These are phyloP conservation scores for Ommatoiulus sabulosus DNA, from an alignment of 2,888 invertebrate species.

Conservation along the genomic window DNA sequence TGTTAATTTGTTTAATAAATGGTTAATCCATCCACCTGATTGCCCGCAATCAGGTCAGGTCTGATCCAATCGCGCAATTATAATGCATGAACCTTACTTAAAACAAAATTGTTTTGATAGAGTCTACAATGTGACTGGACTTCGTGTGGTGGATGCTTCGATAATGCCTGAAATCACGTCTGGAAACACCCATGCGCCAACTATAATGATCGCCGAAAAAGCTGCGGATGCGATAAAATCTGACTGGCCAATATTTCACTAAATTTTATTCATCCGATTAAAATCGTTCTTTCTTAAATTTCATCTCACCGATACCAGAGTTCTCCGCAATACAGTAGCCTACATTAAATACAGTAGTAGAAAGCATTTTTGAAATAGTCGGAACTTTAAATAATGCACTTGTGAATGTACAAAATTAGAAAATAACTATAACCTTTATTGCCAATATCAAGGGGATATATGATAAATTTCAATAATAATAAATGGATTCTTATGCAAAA, in stretches of 20 bases:
- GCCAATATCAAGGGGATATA: too few species aligned
- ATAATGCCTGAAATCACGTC: slow-evolving; percentile 71
- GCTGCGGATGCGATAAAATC: slow-evolving; percentile 31
- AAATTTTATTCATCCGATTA: too few species aligned
- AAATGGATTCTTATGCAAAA: neutral
- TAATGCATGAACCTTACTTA: too few species aligned
- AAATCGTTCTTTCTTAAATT: too few species aligned
- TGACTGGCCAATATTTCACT: neutral
- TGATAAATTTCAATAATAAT: neutral
- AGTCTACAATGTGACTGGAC: slow-evolving; percentile 65
- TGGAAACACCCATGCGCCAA: slow-evolving; percentile 63
- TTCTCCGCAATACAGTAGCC: too few species aligned
- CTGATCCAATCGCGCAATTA: too few species aligned
- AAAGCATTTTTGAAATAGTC: too few species aligned
- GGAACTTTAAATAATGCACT: too few species aligned
- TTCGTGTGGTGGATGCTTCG: slow-evolving; percentile 71
- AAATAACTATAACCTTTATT: neutral
- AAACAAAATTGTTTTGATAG: slow-evolving; percentile 14
- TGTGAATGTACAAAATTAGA: neutral
- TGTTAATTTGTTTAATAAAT: slow-evolving; percentile 22
- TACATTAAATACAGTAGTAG: too few species aligned
- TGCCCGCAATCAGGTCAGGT: too few species aligned
- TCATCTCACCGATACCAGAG: too few species aligned
- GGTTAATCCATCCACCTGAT: too few species aligned
- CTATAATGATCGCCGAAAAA: slow-evolving; percentile 55